A percentile compares a stretch with the other conserved stretches of the same genome.
phyloP scores from a whole-genome alignment of 2,113 vertebrate species.

The Ceyx cyanopectus region DNA sequence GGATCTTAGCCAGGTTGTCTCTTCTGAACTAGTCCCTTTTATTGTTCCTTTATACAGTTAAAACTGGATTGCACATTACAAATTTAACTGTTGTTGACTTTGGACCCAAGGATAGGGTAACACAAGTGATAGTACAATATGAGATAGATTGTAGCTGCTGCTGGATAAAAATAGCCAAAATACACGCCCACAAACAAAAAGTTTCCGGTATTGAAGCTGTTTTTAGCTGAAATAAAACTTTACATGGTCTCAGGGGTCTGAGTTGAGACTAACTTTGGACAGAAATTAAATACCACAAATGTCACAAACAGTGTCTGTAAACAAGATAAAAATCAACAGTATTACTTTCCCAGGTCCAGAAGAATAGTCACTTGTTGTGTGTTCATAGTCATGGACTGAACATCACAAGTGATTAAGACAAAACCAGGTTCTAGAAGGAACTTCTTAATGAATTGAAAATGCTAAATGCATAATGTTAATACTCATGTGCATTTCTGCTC shows the following conservation, averaged over 20 bases:
- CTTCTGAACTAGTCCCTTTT: background rate
- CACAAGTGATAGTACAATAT: background rate
- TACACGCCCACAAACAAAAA: constrained; percentile 35
- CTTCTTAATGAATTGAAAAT: background rate
- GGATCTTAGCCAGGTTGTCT: background rate
- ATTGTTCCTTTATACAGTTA: background rate
- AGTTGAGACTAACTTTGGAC: background rate
- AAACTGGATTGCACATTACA: background rate
- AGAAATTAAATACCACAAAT: constrained; percentile 5
- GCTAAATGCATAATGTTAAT: background rate
- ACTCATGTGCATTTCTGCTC: background rate
- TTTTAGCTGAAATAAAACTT: constrained; percentile 51
- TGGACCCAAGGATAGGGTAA: constrained; percentile 25
- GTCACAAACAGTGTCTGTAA: background rate
- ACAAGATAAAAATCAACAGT: constrained; percentile 2
- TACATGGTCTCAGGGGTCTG: background rate
- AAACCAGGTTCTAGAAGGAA: background rate
- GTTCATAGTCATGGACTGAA: background rate
- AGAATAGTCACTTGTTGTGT: background rate
- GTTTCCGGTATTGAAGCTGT: constrained; percentile 7
- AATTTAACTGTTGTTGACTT: constrained; percentile 42
- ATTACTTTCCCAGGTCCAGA: constrained; percentile 29
- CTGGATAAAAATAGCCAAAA: constrained; percentile 62
- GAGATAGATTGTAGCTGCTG: constrained; percentile 45
- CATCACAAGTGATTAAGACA: background rate